Evolutionary conservation across 1,140 invertebrate genomes (phyloP), one percentile per base, ranked within the genome.

Genomic region (Bombus confusus): DNA sequence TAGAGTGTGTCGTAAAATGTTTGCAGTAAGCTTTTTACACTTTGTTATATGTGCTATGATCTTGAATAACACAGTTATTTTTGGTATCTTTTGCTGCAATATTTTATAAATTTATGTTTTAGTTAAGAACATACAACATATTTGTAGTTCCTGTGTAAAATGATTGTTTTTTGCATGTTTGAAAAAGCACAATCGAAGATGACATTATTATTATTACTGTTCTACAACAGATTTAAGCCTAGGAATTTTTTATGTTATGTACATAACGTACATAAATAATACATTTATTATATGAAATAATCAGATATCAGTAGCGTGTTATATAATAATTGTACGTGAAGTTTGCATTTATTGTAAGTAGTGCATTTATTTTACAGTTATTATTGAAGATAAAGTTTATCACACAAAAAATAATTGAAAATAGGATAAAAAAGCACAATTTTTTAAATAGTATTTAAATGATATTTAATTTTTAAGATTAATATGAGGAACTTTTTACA

Each of bases 311-410:
- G 71, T 64, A 83, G 75, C 80, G 52, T 90, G 90, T 87, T 79
- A 80, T 86, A 78, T 83, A 86, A 9, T 82, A 86, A 77, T 69
- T 28, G 64, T 86, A 87, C 78, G 34, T 68, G 80, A 73, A 41
- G 52, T 73, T 91, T 91, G 91, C 91, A 92, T 91, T 90, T 91
- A 91, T 88, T 92, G 86, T 92, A 93, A 92, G 92, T 93, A 92
- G 92, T 93, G 90, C 84, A 93, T 87, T 93, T 91, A 90, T 91
- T 90, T 91, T 88, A 87, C 78, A 75, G 82, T 66, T 82, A 74
- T 72, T 74, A 69, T 28, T 43, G n/a, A 80, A 73, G 34, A 52
- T 77, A 59, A 62, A 62, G 25, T 81, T 64, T 73, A 43, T 28
- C 34, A 75, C 39, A 57, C 18, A 37, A 22, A 86, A 43, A 81